Evolutionary conservation across 2,113 vertebrate genomes (phyloP), one percentile per base, ranked within the genome.

Genomic region (Engraulis encrasicolus): DNA sequence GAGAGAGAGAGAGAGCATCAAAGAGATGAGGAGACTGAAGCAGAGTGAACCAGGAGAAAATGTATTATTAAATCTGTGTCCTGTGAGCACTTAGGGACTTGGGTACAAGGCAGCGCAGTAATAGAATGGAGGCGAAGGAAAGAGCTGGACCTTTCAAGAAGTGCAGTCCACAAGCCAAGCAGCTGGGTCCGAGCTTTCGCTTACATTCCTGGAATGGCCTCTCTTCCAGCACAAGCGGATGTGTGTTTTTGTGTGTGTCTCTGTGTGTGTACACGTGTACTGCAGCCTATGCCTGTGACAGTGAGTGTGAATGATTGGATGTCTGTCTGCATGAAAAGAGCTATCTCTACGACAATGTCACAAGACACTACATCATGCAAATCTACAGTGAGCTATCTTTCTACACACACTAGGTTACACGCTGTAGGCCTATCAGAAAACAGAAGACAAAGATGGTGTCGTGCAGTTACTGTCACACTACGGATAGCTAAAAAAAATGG

Each of bases 1-100:
- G 31, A 66, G 23, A 66, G 31, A 27, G 58, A n/a, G 31, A 66
- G 23, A 66, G 31, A 27, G 58, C 58, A 66, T 66, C n/a, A 66
- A 12, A 27, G n/a, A 12, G 58, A 11, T 7, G 20, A 45, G 14
- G 58, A 31, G 58, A 27, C 20, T 6, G 58, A 9, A 31, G 58
- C 7, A 2, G 27, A 66, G 31, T 66, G 58, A 66, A 66, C 58
- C 15, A 27, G 58, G n/a, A 66, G 58, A 23, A 66, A 66, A 31
- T 66, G 58, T 66, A 66, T 66, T 66, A 66, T 66, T 66, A 66
- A 23, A 66, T 66, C 14, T 66, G 58, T 66, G 58, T 66, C 58
- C 31, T n/a, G 23, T 23, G 9, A 23, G 23, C 23, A 66, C 58
- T 66, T 66, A 31, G 58, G 23, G 58, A 66, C 58, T 66, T 66